Evolutionary conservation across 1,140 invertebrate genomes (phyloP), one percentile per base, ranked within the genome.

Genomic region (Brachionus paranguensis): DNA sequence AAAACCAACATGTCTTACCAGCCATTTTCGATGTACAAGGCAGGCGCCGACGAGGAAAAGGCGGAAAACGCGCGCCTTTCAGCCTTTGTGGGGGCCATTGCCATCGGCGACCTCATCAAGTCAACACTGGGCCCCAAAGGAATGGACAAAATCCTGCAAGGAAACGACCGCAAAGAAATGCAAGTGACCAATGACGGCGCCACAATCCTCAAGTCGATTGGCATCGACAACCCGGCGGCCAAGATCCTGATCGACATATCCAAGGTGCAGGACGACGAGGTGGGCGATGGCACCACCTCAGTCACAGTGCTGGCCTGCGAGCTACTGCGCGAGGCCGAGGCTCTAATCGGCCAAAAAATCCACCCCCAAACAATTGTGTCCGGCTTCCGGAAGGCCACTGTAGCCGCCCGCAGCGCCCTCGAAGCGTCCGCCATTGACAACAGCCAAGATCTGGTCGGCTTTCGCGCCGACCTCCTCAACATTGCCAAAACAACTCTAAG

Each of bases 121-220:
- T 96, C 95, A 84, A 99, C 98, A 11, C 91, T 99, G 12, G 98
- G 98, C 17, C 98, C 98, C 14, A 99, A 99, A 91, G 97, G 98
- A 88, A 99, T 99, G 98, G 97, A 99, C 89, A 99, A 99, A 91
- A 98, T 99, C 87, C 90, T 99, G 10, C 88, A 89, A 81, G 93
- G 97, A n/a, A 92, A 94, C 55, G 91, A 92, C 86, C 93, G 95
- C 17, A 92, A 94, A 84, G 93, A 89, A 29, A 94, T 99, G 79
- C 94, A 97, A 90, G 95, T 99, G 6, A 99, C 98, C 47, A 99
- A 99, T 91, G 98, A 99, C 91, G 98, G 98, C 84, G 98, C 98
- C 12, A 99, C 98, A 6, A 99, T 99, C 88, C 90, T 99, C 60
- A 96, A 96, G 89, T 93, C 94, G 11, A 93, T 99, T 84, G 97